Evolutionary conservation across 2,888 invertebrate species (phyloP).

Genomic region (Pharmacophagus antenor): DNA sequence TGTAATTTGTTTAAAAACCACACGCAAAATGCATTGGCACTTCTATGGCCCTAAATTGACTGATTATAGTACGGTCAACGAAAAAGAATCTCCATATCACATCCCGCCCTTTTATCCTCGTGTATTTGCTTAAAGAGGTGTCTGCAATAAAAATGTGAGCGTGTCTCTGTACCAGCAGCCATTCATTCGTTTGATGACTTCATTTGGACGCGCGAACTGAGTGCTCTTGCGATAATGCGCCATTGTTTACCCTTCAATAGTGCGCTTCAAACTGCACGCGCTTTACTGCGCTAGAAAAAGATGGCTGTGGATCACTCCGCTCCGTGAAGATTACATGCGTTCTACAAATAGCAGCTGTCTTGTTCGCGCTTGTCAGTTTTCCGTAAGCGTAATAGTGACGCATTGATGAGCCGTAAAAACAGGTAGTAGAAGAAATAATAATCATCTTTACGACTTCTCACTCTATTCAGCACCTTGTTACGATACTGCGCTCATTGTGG

Average conservation of each 20-base stretch:
- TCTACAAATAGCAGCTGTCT: slow-evolving; percentile 57
- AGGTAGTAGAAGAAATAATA: slow-evolving; percentile 83
- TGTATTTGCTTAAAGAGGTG: slow-evolving; percentile 74
- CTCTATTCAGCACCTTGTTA: slow-evolving; percentile 82
- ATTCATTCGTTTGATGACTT: slow-evolving; percentile 81
- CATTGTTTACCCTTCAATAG: slow-evolving; percentile 81
- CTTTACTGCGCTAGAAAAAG: slow-evolving; percentile 67
- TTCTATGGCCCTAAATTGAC: slow-evolving; percentile 37
- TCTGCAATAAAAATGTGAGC: slow-evolving; percentile 75
- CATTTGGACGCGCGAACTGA: slow-evolving; percentile 76
- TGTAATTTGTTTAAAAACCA: slow-evolving; percentile 9
- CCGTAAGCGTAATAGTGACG: slow-evolving; percentile 56
- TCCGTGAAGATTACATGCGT: slow-evolving; percentile 52
- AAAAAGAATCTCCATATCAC: slow-evolving; percentile 44
- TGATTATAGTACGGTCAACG: slow-evolving; percentile 28
- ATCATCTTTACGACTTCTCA: slow-evolving; percentile 83
- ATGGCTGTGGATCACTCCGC: slow-evolving; percentile 52
- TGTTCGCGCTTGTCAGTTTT: slow-evolving; percentile 48
- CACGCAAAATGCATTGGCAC: slow-evolving; percentile 39
- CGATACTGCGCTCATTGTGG: slow-evolving; percentile 80
- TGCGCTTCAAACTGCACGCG: slow-evolving; percentile 76
- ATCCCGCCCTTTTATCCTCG: slow-evolving; percentile 56
- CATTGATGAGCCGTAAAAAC: slow-evolving; percentile 75
- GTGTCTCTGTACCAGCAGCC: slow-evolving; percentile 66
- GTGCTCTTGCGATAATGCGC: slow-evolving; percentile 78